Evolutionary conservation across 2,888 invertebrate species (phyloP), one percentile per base, ranked within the genome.

Genomic region (Sthenelais limicola): DNA sequence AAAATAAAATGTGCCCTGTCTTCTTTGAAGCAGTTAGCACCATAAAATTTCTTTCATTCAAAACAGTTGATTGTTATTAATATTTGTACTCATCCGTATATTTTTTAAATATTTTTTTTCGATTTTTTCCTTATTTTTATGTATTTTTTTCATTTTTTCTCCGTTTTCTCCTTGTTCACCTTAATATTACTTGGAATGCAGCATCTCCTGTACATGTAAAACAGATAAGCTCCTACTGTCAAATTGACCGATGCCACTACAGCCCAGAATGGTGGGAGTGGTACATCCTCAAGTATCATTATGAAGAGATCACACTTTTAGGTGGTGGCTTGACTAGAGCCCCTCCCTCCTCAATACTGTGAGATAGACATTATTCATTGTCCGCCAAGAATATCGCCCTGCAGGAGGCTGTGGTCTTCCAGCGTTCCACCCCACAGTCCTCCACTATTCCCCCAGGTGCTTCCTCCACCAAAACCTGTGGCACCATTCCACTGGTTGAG

Each of bases 21-120:
- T 74, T 74, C 74, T 74, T 72, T 48, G 74, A 74, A 74, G 74
- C 71, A 68, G 72, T 68, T 74, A 74, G 74, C 74, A 74, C 74
- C 74, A 74, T 74, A 58, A 68, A 73, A 69, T 58, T 69, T 58
- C 58, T 73, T 73, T 48, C 62, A 54, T 56, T 56, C 70, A 70
- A 48, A 49, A 51, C 68, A 68, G 51, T 68, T 68, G 67, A 67
- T 68, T 71, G 43, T 67, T 67, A 48, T 67, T 47, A 62, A 67
- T 67, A 48, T 67, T 67, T 71, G 62, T 58, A 62, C 47, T 47
- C 47, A 43, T 71, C 43, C 49, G 48, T 62, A 62, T 71, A 56
- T 62, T 62, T 43, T 48, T 49, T 56, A 38, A 18, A 5, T 7
- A 24, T 43, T 58, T 58, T 71, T 58, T 52, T 56, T 62, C n/a